Evolutionary conservation across 2,113 vertebrate genomes (phyloP).

Genomic region (rat (Rattus norvegicus)): GRCr8 NC_086030.1:41715501-41716000

Average conservation of each 20-base stretch:
- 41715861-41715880: not conserved
- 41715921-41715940: not conserved
- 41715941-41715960: not conserved
- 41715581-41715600: not conserved
- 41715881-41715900: not conserved
- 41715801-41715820: not conserved
- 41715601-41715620: not conserved
- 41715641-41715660: not conserved
- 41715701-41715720: not conserved
- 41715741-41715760: not conserved
- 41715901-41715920: not conserved
- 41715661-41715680: not conserved
- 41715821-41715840: not conserved
- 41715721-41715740: accelerated
- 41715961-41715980: not conserved
- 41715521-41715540: not conserved
- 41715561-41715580: not conserved
- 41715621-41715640: not conserved
- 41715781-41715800: not conserved
- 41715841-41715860: not conserved
- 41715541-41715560: not conserved
- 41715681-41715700: not conserved
- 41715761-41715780: not conserved
- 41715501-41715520: not conserved
- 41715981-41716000: not conserved